A percentile compares a stretch with the other conserved stretches of the same genome.
phyloP scores from a whole-genome alignment of 2,888 invertebrate genomes.

The Cephus nigrinus region DNA sequence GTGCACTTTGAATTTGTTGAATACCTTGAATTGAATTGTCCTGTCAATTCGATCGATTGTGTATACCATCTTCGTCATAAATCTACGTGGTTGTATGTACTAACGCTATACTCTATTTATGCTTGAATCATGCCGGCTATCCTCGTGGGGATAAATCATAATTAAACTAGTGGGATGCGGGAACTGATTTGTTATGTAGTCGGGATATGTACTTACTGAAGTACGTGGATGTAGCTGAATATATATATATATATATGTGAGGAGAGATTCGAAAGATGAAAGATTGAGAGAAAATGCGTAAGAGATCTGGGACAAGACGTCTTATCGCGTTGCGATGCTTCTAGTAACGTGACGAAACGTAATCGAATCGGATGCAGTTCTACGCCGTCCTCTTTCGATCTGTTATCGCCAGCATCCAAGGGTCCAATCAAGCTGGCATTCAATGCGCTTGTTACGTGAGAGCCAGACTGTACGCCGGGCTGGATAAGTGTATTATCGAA shows the following conservation, averaged over 20 bases:
- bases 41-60: not conserved
- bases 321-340: slow-evolving; percentile 1
- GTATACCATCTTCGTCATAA: not conserved
- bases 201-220: not conserved
- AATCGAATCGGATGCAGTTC: slow-evolving; percentile 30
- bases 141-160: slow-evolving; percentile 7
- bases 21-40: not conserved
- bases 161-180: not conserved
- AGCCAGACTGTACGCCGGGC: slow-evolving; percentile 19
- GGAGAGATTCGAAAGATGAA: slow-evolving; percentile 1
- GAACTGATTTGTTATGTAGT: too few relatives aligned
- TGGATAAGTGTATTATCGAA: slow-evolving; percentile 45
- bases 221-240: not conserved
- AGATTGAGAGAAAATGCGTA: not conserved
- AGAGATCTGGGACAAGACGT: slow-evolving; percentile 5
- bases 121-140: too few relatives aligned
- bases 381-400: slow-evolving; percentile 8
- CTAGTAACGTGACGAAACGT: slow-evolving; percentile 16
- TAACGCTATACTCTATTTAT: too few relatives aligned
- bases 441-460: slow-evolving; percentile 54
- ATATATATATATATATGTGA: not conserved
- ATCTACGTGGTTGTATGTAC: not conserved
- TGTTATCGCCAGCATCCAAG: slow-evolving; percentile 36
- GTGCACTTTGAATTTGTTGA: not conserved
- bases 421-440: slow-evolving; percentile 57